These are phyloP conservation scores for Ricordea florida DNA, from an alignment of 92 coral and sea anemone genomes.

Conservation along the genomic window DNA sequence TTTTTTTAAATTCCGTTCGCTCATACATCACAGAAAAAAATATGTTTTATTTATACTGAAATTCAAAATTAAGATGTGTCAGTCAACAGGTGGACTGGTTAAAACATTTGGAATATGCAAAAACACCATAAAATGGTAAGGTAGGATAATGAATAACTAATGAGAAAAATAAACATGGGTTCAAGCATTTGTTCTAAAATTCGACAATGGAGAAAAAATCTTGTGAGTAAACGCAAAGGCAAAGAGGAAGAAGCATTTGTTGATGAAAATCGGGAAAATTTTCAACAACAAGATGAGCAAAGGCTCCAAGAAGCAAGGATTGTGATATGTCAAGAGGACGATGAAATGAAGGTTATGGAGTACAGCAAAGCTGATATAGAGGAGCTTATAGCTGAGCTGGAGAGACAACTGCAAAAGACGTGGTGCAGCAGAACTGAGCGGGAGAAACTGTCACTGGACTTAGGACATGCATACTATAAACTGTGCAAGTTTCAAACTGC, in stretches of 20 bases:
- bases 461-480: conserved; percentile 70
- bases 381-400: conserved; percentile 1
- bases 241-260: neutral
- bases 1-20: no score
- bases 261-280: neutral
- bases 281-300: neutral
- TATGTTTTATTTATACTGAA: no score
- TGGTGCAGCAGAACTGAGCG: conserved; percentile 10
- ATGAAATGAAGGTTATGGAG: neutral
- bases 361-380: neutral
- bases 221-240: neutral
- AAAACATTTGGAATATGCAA: neutral
- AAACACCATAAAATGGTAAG: neutral
- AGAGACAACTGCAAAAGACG: neutral
- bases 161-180: neutral
- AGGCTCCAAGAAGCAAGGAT: neutral
- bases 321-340: conserved; percentile 1
- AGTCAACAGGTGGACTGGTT: conserved; percentile 7
- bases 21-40: no score
- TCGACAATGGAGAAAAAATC: conserved; percentile 15
- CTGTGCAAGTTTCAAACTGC: conserved; percentile 64
- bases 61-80: no score
- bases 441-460: conserved; percentile 15
- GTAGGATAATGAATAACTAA: neutral
- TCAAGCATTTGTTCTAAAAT: conserved; percentile 19